Conservation (phyloP, 1,140 invertebrate species). For the Papilio glaucus region DNA sequence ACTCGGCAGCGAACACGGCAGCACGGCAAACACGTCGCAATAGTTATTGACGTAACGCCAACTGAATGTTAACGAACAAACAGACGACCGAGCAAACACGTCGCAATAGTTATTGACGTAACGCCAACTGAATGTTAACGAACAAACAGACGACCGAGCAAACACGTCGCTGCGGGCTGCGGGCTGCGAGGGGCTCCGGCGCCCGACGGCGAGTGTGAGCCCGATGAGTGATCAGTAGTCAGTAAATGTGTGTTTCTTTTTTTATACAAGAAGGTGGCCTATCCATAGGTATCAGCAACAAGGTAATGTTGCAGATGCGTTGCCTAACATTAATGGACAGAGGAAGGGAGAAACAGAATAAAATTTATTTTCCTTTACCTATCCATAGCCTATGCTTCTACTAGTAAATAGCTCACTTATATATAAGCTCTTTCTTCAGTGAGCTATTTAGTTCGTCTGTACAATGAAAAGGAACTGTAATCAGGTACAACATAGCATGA, state of each 20-base stretch:
- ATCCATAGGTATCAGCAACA: no score
- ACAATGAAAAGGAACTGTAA: neutral
- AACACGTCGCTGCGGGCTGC: neutral
- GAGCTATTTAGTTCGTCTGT: no score
- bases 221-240: no score
- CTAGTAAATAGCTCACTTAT: neutral
- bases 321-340: no score
- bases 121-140: slow-evolving; percentile 5
- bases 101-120: neutral
- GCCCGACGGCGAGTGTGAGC: no score
- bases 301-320: no score
- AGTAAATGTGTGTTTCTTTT: neutral
- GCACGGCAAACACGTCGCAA: neutral
- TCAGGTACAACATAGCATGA: neutral
- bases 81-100: neutral
- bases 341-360: no score
- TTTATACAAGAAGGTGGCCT: no score
- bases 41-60: no score
- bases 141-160: neutral
- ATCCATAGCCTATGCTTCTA: neutral
- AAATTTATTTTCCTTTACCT: neutral
- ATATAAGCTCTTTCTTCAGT: neutral
- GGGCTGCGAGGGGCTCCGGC: no score
- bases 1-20: no score
- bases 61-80: neutral